phyloP scores from a whole-genome alignment of 2,797 vertebrate genomes.

The Phataginus tricuspis region DNA sequence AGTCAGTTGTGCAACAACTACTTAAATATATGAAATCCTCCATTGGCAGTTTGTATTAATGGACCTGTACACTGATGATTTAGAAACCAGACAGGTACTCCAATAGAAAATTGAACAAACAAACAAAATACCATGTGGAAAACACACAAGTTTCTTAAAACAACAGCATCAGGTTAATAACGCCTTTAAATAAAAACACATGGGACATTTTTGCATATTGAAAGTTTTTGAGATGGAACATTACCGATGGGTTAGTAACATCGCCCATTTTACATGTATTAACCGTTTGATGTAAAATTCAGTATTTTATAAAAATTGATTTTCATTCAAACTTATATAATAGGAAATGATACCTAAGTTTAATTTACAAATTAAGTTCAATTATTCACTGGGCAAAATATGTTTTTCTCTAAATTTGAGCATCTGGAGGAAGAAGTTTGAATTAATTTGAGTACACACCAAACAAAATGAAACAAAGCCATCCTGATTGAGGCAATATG shows the following conservation, averaged over 20 bases:
- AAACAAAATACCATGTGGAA: background rate
- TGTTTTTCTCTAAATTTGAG: slow-evolving; percentile 30
- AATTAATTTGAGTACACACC: background rate
- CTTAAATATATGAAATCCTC: background rate
- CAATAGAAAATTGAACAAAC: background rate
- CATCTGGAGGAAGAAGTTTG: background rate
- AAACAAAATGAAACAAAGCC: slow-evolving; percentile 48
- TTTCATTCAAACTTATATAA: background rate
- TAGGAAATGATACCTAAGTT: background rate
- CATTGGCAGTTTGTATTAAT: background rate
- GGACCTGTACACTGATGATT: background rate
- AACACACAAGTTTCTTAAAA: slow-evolving; percentile 24
- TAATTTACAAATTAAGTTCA: slow-evolving; percentile 15
- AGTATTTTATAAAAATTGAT: background rate
- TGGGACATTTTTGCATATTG: background rate
- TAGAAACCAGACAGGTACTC: background rate
- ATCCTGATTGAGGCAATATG: background rate
- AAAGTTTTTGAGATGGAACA: background rate
- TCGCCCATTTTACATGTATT: background rate
- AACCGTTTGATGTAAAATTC: background rate
- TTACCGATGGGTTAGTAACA: background rate
- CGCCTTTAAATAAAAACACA: slow-evolving; percentile 1
- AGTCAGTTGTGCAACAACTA: background rate
- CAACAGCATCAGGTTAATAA: slow-evolving; percentile 21
- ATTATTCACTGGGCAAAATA: background rate